These are phyloP conservation scores for Coremacera marginata DNA, from an alignment of 2,888 invertebrate species.

Conservation along the genomic window DNA sequence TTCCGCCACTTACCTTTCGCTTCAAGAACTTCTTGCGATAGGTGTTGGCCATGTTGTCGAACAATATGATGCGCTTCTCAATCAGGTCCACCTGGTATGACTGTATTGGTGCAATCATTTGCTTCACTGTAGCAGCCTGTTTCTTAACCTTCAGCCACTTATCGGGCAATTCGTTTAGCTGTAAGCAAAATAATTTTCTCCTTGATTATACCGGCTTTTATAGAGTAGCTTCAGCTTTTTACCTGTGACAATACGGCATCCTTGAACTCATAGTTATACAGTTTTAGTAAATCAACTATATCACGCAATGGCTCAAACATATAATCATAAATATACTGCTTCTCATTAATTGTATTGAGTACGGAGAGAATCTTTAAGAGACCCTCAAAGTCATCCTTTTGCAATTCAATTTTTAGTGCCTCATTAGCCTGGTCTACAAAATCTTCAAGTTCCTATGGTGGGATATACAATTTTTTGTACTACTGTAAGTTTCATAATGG, in stretches of 20 bases:
- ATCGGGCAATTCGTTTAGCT: conserved; percentile 85
- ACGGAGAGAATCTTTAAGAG: conserved; percentile 87
- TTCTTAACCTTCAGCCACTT: conserved; percentile 90
- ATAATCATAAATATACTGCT: conserved; percentile 81
- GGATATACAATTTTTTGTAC: too few relatives aligned
- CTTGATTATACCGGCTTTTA: background rate
- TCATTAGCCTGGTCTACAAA: conserved; percentile 83
- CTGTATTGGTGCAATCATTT: conserved; percentile 88
- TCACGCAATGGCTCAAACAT: conserved; percentile 93
- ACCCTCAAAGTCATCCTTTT: conserved; percentile 88
- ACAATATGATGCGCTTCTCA: conserved; percentile 83
- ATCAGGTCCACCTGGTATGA: conserved; percentile 90
- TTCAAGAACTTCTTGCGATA: conserved; percentile 82
- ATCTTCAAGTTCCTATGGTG: conserved; percentile 76
- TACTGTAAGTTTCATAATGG: too few relatives aligned
- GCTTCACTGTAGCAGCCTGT: conserved; percentile 84
- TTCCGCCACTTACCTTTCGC: conserved; percentile 57
- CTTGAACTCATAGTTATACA: conserved; percentile 88
- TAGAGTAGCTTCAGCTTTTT: background rate
- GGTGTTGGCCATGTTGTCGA: conserved; percentile 82
- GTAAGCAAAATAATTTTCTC: conserved; percentile 6
- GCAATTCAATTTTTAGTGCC: conserved; percentile 79
- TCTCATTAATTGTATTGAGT: conserved; percentile 82
- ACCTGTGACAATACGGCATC: conserved; percentile 83
- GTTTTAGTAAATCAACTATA: conserved; percentile 85